Percentiles rank a stretch among this genome's conserved stretches.
These are phyloP conservation scores for Phymatocera aterrima DNA, from an alignment of 2,888 invertebrate species.

Conservation along the genomic window DNA sequence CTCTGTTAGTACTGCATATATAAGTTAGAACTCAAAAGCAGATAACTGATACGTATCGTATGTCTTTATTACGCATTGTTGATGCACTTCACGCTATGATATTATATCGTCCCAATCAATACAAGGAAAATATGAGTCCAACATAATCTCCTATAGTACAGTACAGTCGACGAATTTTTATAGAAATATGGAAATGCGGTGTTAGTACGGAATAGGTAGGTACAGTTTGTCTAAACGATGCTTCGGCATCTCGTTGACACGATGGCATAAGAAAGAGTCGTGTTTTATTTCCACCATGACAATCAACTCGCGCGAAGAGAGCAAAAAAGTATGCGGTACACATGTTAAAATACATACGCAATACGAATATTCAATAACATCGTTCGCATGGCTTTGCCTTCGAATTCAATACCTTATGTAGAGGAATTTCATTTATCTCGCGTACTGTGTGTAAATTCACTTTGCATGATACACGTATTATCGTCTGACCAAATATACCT, in stretches of 20 bases:
- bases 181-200: too few relatives aligned
- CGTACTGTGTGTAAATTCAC: neutral
- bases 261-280: neutral
- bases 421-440: neutral
- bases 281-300: neutral
- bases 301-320: neutral
- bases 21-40: neutral
- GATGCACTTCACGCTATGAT: neutral
- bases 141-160: too few relatives aligned
- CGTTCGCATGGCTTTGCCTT: neutral
- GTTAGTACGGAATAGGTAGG: too few relatives aligned
- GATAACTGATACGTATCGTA: too few relatives aligned
- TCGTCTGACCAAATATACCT: neutral
- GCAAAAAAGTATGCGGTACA: neutral
- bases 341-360: neutral
- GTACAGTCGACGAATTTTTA: too few relatives aligned
- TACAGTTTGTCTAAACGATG: neutral
- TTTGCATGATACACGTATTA: neutral
- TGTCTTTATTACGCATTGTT: neutral
- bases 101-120: neutral
- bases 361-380: neutral
- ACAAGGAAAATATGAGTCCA: too few relatives aligned
- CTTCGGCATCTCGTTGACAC: neutral
- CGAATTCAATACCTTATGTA: neutral
- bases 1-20: neutral